phyloP scores from a whole-genome alignment of 2,888 invertebrate genomes.

The Microctonus aethiopoides region DNA sequence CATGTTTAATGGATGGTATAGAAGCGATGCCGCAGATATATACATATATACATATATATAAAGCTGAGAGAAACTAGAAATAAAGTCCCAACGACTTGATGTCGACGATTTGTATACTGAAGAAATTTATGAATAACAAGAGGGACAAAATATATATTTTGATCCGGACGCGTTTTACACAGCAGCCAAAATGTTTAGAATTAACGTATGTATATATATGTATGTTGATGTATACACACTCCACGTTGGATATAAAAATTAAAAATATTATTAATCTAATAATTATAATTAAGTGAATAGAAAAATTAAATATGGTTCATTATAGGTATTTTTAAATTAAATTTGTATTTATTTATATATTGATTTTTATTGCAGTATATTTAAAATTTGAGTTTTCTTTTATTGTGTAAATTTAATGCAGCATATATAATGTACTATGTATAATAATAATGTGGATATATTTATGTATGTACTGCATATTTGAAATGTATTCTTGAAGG shows the following conservation, averaged over 20 bases:
- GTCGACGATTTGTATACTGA: conserved; percentile 23
- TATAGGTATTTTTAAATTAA: too few species aligned
- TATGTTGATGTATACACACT: too few species aligned
- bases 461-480: not conserved
- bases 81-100: conserved; percentile 20
- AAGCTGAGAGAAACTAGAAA: conserved; percentile 27
- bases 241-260: too few species aligned
- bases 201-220: not conserved
- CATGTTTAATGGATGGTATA: not conserved
- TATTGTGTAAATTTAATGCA: not conserved
- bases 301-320: too few species aligned
- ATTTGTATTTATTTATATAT: too few species aligned
- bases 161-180: conserved; percentile 3
- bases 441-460: not conserved
- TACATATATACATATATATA: too few species aligned
- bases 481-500: not conserved
- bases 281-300: too few species aligned
- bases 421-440: not conserved
- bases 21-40: not conserved
- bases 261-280: too few species aligned
- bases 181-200: conserved; percentile 11
- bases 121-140: conserved; percentile 23
- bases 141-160: conserved; percentile 26
- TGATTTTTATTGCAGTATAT: too few species aligned
- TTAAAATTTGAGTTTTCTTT: too few species aligned